Base-by-base conservation (phyloP, 2,888 invertebrate species). In the Chrysodeixis includens region DNA sequence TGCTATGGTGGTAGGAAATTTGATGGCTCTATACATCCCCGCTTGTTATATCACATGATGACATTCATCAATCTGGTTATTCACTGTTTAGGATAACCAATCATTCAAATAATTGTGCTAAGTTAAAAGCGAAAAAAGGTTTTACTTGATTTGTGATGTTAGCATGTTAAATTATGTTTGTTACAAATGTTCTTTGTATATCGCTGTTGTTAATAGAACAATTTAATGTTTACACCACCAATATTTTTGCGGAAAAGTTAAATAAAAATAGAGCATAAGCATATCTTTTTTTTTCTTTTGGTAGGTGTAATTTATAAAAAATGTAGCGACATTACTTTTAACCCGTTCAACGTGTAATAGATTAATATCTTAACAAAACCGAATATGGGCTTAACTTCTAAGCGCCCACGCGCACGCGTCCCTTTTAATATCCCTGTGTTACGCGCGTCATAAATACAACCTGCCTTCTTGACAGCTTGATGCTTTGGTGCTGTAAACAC, bases 31-130 rank as follows among this genome's bases (percentile, higher is more conserved):
- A 69, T 77, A 70, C 54, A 56, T 56, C 53, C 53, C 56, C n/a
- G 32, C 66, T 67, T 58, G 49, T 72, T 54, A 53, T 57, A 66
- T 62, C 56, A 69, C 10, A 52, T 56, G 59, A 63, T 77, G 74
- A 77, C 65, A 69, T 51, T 57, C 59, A 77, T 78, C 63, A 77
- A 64, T 80, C 65, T 69, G 30, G 14, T 40, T 30, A 32, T 62
- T 52, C 20, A 55, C 44, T 56, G 56, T 66, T 66, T 63, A 64
- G 69, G 54, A 16, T 56, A 49, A 40, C 35, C 26, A 58, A 10
- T 53, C 30, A 74, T 60, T 59, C 20, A 57, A 22, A 30, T 64
- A 71, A 71, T 78, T 66, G 63, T 30, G 16, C 40, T 4, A 51
- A 65, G 9, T 54, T 62, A 57, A 60, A 56, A 64, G 16, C 55